A percentile compares a stretch with the other conserved stretches of the same genome.
Conservation (phyloP, 2,113 vertebrate genomes). For the Gorsachius goisagi region DNA sequence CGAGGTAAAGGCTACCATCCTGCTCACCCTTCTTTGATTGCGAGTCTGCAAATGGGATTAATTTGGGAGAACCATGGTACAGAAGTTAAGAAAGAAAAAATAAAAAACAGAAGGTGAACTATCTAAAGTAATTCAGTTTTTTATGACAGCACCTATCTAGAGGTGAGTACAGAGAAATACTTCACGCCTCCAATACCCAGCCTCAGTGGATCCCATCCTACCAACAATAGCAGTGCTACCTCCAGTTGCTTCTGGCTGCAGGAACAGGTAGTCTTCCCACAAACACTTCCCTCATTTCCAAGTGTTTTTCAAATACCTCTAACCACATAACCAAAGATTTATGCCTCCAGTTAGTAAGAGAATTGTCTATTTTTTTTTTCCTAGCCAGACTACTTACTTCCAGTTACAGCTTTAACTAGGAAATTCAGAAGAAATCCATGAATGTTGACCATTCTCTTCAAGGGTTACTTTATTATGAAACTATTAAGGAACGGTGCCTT, state of each 20-base stretch:
- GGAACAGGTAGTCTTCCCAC: neutral
- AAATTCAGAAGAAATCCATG: neutral
- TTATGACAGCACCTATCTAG: neutral
- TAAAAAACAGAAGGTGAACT: neutral
- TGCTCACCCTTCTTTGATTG: neutral
- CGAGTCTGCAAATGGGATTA: fast-evolving
- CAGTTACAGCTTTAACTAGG: neutral
- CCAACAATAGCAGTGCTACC: neutral
- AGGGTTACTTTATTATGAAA: neutral
- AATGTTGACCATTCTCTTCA: neutral
- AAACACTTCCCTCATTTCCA: neutral
- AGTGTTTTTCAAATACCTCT: neutral
- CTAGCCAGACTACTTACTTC: neutral
- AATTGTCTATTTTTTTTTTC: neutral
- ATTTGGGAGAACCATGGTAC: neutral
- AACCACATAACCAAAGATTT: slow-evolving; percentile 17
- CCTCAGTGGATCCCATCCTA: neutral
- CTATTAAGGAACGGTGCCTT: neutral
- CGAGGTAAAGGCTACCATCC: neutral
- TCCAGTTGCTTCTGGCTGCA: neutral
- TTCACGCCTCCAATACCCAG: neutral
- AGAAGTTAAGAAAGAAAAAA: neutral
- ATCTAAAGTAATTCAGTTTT: neutral
- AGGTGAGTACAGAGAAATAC: neutral
- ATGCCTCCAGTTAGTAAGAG: neutral